These are phyloP conservation scores for Euthynnus affinis DNA, from an alignment of 2,797 vertebrate genomes.

Conservation along the genomic window DNA sequence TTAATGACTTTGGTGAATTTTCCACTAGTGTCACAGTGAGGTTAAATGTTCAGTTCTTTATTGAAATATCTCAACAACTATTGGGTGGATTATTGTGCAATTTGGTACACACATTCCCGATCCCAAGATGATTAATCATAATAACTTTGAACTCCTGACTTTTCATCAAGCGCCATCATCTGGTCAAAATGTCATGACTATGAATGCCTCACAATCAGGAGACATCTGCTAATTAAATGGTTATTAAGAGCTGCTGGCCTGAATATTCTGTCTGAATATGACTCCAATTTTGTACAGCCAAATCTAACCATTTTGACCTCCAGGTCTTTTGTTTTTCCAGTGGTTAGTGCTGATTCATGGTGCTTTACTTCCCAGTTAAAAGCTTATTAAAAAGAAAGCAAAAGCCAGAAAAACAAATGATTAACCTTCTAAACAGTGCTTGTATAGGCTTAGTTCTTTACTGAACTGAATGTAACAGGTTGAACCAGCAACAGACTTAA, in stretches of 20 bases:
- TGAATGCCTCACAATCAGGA: slow-evolving; percentile 25
- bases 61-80: not conserved
- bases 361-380: not conserved
- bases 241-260: slow-evolving; percentile 42
- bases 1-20: not conserved
- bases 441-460: too few relatives aligned
- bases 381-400: not conserved
- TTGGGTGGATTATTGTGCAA: not conserved
- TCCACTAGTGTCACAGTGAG: not conserved
- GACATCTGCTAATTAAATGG: slow-evolving; percentile 57
- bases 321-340: slow-evolving; percentile 11
- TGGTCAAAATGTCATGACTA: not conserved
- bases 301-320: slow-evolving; percentile 10
- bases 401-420: not conserved
- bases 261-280: slow-evolving; percentile 11
- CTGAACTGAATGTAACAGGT: too few relatives aligned
- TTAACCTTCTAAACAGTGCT: not conserved
- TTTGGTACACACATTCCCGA: not conserved
- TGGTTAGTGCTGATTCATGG: not conserved
- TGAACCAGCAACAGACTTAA: not conserved
- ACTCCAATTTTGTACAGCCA: not conserved
- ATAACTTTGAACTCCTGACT: not conserved
- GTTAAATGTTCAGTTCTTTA: not conserved
- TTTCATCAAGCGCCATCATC: not conserved
- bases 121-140: not conserved